Evolutionary conservation across 2,797 vertebrate genomes (phyloP).

Genomic region (Chromis chromis): DNA sequence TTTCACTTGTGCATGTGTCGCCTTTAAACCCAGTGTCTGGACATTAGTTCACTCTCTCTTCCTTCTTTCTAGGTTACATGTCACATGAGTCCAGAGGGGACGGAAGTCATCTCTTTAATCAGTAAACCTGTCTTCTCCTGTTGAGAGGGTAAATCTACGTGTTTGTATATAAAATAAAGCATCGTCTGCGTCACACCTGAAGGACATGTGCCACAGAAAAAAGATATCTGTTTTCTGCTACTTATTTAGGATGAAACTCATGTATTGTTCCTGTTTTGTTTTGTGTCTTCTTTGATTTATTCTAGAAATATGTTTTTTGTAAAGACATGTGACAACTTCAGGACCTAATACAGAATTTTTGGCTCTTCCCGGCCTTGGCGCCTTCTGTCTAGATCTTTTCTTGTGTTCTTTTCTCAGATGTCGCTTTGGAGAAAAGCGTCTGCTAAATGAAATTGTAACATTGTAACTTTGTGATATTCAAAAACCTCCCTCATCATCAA

Average conservation of each 20-base stretch:
- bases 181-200: too few relatives aligned
- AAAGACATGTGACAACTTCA: too few relatives aligned
- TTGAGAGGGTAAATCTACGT: background rate
- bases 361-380: too few relatives aligned
- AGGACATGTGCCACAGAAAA: background rate
- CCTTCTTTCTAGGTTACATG: background rate
- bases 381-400: too few relatives aligned
- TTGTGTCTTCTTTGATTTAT: background rate
- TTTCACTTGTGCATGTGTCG: slow-evolving; percentile 30
- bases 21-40: background rate
- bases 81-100: background rate
- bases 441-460: too few relatives aligned
- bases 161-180: background rate
- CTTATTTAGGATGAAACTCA: background rate
- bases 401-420: too few relatives aligned
- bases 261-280: background rate
- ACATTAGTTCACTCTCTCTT: background rate
- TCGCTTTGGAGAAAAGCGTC: too few relatives aligned
- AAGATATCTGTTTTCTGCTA: background rate
- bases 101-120: background rate
- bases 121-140: background rate
- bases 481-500: background rate
- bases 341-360: too few relatives aligned
- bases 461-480: background rate
- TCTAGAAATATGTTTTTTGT: background rate